Percentiles rank a stretch among this genome's conserved stretches.
phyloP scores from a whole-genome alignment of 2,888 invertebrate genomes.

The Mesoligia furuncula region DNA sequence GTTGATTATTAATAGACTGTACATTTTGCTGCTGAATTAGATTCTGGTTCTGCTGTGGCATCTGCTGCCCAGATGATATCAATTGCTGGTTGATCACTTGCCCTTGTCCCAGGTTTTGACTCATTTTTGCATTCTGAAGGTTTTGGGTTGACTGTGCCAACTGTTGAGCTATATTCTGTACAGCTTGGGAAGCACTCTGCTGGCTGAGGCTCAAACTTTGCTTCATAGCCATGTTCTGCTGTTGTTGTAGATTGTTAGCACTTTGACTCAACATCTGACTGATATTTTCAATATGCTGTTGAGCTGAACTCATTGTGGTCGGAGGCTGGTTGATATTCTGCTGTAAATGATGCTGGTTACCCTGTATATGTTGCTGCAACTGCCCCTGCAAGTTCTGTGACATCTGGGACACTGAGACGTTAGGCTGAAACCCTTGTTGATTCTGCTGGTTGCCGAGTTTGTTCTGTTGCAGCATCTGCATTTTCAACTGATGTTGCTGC shows the following conservation, averaged over 20 bases:
- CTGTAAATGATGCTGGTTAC: conserved; percentile 85
- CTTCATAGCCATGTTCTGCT: conserved; percentile 87
- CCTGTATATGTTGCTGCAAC: conserved; percentile 85
- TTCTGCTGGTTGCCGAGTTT: conserved; percentile 76
- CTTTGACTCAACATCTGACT: conserved; percentile 90
- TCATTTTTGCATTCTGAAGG: conserved; percentile 87
- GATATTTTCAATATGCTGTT: conserved; percentile 91
- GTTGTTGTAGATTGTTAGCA: conserved; percentile 87
- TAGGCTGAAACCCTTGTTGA: conserved; percentile 85
- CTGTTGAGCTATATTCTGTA: conserved; percentile 87
- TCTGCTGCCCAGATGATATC: conserved; percentile 88
- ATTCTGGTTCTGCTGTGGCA: conserved; percentile 83
- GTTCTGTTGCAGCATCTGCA: conserved; percentile 86
- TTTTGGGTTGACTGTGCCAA: conserved; percentile 86
- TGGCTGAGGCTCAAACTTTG: conserved; percentile 85
- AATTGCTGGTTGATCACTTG: conserved; percentile 87
- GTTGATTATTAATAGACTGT: conserved; percentile 84
- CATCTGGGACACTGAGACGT: conserved; percentile 85
- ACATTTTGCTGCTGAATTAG: conserved; percentile 86
- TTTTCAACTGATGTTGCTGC: conserved; percentile 90
- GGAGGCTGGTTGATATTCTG: conserved; percentile 82
- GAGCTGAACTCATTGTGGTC: conserved; percentile 90
- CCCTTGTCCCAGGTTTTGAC: conserved; percentile 83
- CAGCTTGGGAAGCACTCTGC: conserved; percentile 84
- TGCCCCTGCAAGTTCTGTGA: conserved; percentile 83